Percentiles rank a stretch among this genome's conserved stretches.
These are phyloP conservation scores for Spea multiplicata DNA, from an alignment of 2,113 vertebrate species.

Conservation along the genomic window DNA sequence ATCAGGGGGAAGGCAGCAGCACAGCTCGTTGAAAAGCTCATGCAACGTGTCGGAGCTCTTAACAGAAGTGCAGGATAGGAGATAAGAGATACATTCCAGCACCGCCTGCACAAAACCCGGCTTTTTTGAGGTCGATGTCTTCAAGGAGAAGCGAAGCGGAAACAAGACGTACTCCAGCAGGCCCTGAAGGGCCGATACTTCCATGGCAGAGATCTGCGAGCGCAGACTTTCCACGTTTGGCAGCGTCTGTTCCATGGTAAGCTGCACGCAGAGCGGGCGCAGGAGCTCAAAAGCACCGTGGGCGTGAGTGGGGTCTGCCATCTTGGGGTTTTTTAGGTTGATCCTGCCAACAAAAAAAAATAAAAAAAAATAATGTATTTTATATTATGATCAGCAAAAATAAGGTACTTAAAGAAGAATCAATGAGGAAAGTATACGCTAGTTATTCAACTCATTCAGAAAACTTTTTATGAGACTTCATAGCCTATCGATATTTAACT, in stretches of 20 bases:
- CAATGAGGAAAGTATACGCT: no score
- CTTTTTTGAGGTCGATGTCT: constrained; percentile 70
- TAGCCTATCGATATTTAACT: no score
- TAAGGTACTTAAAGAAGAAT: no score
- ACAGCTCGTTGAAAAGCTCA: constrained; percentile 85
- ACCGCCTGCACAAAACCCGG: constrained; percentile 73
- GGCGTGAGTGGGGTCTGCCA: constrained; percentile 81
- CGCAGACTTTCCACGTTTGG: constrained; percentile 73
- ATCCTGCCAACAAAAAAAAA: no score
- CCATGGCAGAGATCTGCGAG: constrained; percentile 64
- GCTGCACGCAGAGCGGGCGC: constrained; percentile 82
- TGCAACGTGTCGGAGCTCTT: constrained; percentile 74
- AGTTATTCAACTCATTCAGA: no score
- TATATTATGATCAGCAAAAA: no score
- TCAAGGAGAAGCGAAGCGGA: constrained; percentile 83
- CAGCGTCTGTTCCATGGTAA: constrained; percentile 75
- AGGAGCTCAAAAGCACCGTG: constrained; percentile 82
- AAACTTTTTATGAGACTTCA: no score
- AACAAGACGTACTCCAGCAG: constrained; percentile 93
- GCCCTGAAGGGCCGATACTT: constrained; percentile 79
- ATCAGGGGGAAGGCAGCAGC: constrained; percentile 74
- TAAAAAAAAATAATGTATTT: no score
- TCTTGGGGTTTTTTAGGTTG: constrained; percentile 40
- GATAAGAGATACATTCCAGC: constrained; percentile 70
- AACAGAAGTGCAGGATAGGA: constrained; percentile 79